Evolutionary conservation across 2,888 invertebrate species (phyloP), one percentile per base, ranked within the genome.

Genomic region (Coremacera marginata): DNA sequence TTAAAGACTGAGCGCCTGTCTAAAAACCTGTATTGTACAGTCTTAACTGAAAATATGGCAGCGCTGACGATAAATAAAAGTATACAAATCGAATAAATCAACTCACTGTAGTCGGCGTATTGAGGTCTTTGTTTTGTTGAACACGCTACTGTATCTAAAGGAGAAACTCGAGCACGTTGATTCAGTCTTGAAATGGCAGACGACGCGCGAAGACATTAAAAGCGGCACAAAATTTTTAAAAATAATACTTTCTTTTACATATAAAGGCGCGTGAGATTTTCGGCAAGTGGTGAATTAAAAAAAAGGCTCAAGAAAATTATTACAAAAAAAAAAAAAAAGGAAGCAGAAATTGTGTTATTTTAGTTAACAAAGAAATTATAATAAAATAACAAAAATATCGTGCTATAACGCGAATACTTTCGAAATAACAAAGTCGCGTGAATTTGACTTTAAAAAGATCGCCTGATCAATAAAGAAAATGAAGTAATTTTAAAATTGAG

Each of bases 181-280:
- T 72, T 80, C 80, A 82, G 82, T 82, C 78, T 80, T 77, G 52
- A 49, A 79, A 77, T 65, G 76, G 79, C 78, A 75, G 62, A 78
- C 79, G 78, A 52, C 79, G 80, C 71, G 80, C 71, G 73, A 80
- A 78, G 78, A 80, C 68, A 60, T 49, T 19, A 16, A 73, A 70
- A 60, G 63, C 62, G 49, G 0, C 14, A 2, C 31, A 7, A 25
- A 25, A 34, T 31, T 16, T 5, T 0, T 51, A 60, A 44, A 22
- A 74, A 65, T 49, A 34, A 62, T 19, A 11, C 16, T 16, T 19
- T 16, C 5, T 5, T 55, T 63, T 70, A 70, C n/a, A 57, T 9
- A 74, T 65, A 31, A 52, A 52, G 27, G 19, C 9, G n/a, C 31
- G 31, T 25, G 60, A 52, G 65, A 65, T 44, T 49, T n/a, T 34